phyloP scores from a whole-genome alignment of 2,113 vertebrate genomes.

The Prunella fulvescens region DNA sequence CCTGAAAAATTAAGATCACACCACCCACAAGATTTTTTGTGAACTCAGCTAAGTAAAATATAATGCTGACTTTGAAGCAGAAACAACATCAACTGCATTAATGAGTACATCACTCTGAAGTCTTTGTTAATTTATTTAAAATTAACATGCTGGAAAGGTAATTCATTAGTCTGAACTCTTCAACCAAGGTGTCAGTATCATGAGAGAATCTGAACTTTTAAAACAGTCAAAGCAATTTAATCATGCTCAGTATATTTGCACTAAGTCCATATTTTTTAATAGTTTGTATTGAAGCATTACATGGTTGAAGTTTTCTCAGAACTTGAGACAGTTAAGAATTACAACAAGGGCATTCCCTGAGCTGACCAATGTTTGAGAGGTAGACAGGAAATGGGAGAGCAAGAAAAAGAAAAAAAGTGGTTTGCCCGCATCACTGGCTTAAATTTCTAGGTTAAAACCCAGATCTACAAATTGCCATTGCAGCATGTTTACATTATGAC shows the following conservation, averaged over 20 bases:
- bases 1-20: background rate
- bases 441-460: background rate
- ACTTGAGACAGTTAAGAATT: background rate
- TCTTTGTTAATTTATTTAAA: background rate
- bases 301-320: background rate
- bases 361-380: background rate
- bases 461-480: background rate
- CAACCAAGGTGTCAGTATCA: background rate
- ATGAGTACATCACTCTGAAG: background rate
- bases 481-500: background rate
- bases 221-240: background rate
- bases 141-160: background rate
- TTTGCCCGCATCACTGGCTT: background rate
- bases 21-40: background rate
- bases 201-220: background rate
- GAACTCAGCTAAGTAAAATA: background rate
- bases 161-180: background rate
- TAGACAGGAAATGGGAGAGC: background rate
- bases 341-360: background rate
- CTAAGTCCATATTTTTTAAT: background rate
- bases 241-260: background rate
- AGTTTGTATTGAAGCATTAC: background rate
- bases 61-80: background rate
- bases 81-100: background rate
- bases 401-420: background rate